A percentile compares a stretch with the other conserved stretches of the same genome.
Evolutionary conservation across 2,888 invertebrate genomes (phyloP).

Genomic region (Epinotia nisella): DNA sequence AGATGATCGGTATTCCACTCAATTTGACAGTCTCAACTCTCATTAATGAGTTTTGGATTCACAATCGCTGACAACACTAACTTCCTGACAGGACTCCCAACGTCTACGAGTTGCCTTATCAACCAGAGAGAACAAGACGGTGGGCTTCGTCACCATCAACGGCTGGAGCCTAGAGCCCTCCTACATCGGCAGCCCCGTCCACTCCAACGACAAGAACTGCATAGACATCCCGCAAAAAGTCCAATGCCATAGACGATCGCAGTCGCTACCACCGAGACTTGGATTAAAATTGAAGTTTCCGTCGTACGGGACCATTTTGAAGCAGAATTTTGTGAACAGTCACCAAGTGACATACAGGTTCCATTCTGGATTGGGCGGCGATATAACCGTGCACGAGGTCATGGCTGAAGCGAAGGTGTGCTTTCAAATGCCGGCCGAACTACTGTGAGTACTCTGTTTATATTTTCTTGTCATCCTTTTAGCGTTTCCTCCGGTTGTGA

Average conservation of each 20-base stretch:
- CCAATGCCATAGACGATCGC: conserved; percentile 87
- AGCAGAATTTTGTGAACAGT: conserved; percentile 90
- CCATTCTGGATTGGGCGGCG: conserved; percentile 95
- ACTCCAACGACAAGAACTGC: conserved; percentile 78
- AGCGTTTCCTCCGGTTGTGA: neutral
- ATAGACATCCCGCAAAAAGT: conserved; percentile 74
- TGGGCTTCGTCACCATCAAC: conserved; percentile 93
- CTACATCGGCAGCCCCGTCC: conserved; percentile 89
- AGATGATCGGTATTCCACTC: no score
- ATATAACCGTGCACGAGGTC: conserved; percentile 96
- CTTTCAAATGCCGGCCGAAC: conserved; percentile 93
- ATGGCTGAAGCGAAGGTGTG: conserved; percentile 96
- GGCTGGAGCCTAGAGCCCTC: conserved; percentile 94
- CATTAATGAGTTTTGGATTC: no score
- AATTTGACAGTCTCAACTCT: no score
- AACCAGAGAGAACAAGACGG: conserved; percentile 87
- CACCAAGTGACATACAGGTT: conserved; percentile 91
- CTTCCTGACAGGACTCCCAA: conserved; percentile 72
- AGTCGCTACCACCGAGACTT: conserved; percentile 92
- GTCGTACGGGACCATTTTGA: conserved; percentile 88
- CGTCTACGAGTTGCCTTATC: conserved; percentile 86
- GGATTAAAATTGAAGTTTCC: conserved; percentile 93
- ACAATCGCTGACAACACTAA: neutral
- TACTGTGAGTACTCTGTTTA: conserved; percentile 87
- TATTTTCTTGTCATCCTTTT: neutral